Evolutionary conservation across 2,113 vertebrate species (phyloP).

Genomic region (Oncorhynchus kisutch): DNA sequence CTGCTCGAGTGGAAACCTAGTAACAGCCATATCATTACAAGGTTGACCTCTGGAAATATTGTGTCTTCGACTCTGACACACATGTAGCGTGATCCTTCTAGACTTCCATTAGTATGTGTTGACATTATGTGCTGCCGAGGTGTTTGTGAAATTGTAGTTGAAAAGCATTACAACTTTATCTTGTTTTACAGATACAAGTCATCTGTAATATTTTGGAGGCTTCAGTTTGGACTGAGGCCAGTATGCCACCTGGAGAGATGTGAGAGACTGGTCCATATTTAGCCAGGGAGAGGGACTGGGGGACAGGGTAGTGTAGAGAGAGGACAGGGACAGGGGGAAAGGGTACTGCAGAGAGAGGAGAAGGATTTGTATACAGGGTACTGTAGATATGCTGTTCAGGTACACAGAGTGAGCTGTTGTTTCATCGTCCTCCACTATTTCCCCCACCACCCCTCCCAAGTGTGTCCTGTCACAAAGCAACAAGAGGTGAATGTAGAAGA

Average conservation of each 20-base stretch:
- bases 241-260: conserved; percentile 27
- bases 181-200: neutral
- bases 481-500: neutral
- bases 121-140: too few species aligned
- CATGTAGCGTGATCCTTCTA: neutral
- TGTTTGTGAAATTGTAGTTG: too few species aligned
- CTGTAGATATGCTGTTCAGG: conserved; percentile 13
- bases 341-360: too few species aligned
- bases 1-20: neutral
- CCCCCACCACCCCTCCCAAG: conserved; percentile 2
- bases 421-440: conserved; percentile 23
- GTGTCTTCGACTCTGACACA: neutral
- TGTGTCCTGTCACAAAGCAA: conserved; percentile 8
- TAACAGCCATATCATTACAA: neutral
- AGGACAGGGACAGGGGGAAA: too few species aligned
- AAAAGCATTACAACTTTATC: too few species aligned
- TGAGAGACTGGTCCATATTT: conserved; percentile 19
- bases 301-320: too few species aligned
- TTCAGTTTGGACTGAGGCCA: neutral
- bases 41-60: neutral
- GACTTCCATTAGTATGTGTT: too few species aligned
- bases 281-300: neutral
- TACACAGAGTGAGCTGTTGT: conserved; percentile 22
- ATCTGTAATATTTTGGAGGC: conserved; percentile 6
- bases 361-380: neutral